Base-by-base conservation (phyloP, 2,888 invertebrate genomes). In the Esperia sulphurella region DNA sequence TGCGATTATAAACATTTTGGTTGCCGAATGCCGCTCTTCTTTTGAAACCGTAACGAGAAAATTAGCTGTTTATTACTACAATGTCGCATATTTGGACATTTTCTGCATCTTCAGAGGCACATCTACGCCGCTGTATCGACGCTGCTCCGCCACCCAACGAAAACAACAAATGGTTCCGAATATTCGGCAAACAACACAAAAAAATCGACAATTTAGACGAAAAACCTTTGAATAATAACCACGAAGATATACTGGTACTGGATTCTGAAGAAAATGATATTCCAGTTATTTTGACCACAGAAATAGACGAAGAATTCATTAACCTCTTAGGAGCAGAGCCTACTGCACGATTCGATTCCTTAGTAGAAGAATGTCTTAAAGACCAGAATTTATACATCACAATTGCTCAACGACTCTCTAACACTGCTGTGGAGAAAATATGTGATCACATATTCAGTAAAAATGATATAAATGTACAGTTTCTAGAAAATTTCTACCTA, bases 1-100 rank as follows among this genome's bases (percentile, higher is more conserved):
- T n/a, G n/a, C n/a, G n/a, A n/a, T n/a, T n/a, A n/a, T n/a, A n/a
- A n/a, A n/a, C n/a, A n/a, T n/a, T n/a, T n/a, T n/a, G n/a, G n/a
- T n/a, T n/a, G n/a, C n/a, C n/a, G n/a, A n/a, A n/a, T n/a, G n/a
- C n/a, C n/a, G n/a, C n/a, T n/a, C n/a, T n/a, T n/a, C n/a, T n/a
- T n/a, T n/a, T n/a, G n/a, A n/a, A n/a, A n/a, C n/a, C n/a, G n/a
- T n/a, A n/a, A n/a, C n/a, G n/a, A n/a, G n/a, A n/a, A n/a, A n/a
- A n/a, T n/a, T n/a, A n/a, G n/a, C n/a, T 21, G 21, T 21, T 5
- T 21, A 5, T 21, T 21, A 21, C 21, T 21, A 5, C 21, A 48
- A 79, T 79, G 76, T 58, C 72, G 14, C 57, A 63, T 33, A 57
- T 64, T n/a, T 81, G 78, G 78, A 64, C 52, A 13, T 75, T 77